Conservation (phyloP, 1,140 invertebrate genomes). For the Bombus confusus region DNA sequence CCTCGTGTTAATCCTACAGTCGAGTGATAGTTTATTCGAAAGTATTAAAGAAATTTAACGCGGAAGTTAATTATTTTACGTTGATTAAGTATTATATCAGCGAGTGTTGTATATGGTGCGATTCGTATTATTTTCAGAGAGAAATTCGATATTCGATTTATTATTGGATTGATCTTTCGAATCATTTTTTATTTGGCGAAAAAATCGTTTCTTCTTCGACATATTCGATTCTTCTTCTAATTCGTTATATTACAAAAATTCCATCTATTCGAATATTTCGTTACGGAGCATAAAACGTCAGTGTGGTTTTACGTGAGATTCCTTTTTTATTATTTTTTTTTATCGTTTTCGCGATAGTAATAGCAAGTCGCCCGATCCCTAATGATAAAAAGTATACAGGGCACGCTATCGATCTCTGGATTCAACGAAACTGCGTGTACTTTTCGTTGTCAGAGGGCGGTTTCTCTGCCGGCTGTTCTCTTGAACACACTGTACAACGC, state of each 20-base stretch:
- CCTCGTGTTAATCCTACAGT: neutral
- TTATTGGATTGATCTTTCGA: neutral
- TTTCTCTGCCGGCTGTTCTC: neutral
- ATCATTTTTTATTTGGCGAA: neutral
- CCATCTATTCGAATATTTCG: neutral
- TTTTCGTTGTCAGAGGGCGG: slow-evolving; percentile 6
- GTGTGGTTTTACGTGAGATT: neutral
- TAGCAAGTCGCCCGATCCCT: slow-evolving; percentile 12
- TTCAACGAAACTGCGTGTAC: slow-evolving; percentile 53
- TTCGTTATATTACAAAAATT: neutral
- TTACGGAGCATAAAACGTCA: neutral
- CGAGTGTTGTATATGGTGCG: neutral
- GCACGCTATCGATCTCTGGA: slow-evolving; percentile 55
- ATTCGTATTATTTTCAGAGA: neutral
- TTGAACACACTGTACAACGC: slow-evolving; percentile 17
- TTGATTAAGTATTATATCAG: neutral
- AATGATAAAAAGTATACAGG: slow-evolving; percentile 46
- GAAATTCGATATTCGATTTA: neutral
- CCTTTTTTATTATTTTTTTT: neutral
- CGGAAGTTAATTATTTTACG: neutral
- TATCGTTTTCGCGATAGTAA: neutral
- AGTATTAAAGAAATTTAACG: neutral
- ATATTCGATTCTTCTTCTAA: neutral
- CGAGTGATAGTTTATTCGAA: no score
- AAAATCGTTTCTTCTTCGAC: neutral